Percentiles rank a stretch among this genome's conserved stretches.
Conservation (phyloP, 1,140 invertebrate genomes). For the Heterodera carotae region DNA sequence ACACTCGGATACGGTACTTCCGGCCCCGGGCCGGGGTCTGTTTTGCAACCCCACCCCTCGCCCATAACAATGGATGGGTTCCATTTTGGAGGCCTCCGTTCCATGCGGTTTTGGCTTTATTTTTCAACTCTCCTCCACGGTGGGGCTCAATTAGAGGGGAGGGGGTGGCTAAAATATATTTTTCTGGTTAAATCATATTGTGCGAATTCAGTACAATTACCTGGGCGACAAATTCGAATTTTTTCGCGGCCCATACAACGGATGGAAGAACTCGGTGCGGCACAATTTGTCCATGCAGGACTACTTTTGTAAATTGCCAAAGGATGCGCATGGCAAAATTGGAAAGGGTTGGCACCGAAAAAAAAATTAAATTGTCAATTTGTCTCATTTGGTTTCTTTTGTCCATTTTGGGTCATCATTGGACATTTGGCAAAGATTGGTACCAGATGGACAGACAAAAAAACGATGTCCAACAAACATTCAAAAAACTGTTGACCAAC, state of each 20-base stretch:
- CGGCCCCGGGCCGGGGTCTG: too few relatives aligned
- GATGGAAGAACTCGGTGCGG: conserved; percentile 97
- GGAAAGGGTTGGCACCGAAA: conserved; percentile 25
- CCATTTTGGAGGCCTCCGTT: too few relatives aligned
- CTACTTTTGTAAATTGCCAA: conserved; percentile 91
- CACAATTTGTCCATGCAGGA: conserved; percentile 95
- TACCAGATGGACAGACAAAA: neutral
- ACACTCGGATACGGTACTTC: too few relatives aligned
- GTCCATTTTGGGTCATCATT: neutral
- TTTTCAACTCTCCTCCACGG: too few relatives aligned
- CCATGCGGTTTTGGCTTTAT: too few relatives aligned
- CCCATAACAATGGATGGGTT: too few relatives aligned
- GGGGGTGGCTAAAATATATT: too few relatives aligned
- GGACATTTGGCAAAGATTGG: neutral
- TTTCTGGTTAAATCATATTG: neutral
- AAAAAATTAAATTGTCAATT: too few relatives aligned
- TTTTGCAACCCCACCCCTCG: too few relatives aligned
- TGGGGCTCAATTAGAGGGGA: too few relatives aligned
- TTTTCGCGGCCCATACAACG: conserved; percentile 87
- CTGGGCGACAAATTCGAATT: conserved; percentile 75
- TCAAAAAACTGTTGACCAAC: neutral
- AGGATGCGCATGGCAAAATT: conserved; percentile 68
- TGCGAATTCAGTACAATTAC: conserved; percentile 34
- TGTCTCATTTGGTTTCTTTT: neutral
- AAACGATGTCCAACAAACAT: neutral